Evolutionary conservation across 1,140 invertebrate genomes (phyloP).

Genomic region (Danaus plexippus): DNA sequence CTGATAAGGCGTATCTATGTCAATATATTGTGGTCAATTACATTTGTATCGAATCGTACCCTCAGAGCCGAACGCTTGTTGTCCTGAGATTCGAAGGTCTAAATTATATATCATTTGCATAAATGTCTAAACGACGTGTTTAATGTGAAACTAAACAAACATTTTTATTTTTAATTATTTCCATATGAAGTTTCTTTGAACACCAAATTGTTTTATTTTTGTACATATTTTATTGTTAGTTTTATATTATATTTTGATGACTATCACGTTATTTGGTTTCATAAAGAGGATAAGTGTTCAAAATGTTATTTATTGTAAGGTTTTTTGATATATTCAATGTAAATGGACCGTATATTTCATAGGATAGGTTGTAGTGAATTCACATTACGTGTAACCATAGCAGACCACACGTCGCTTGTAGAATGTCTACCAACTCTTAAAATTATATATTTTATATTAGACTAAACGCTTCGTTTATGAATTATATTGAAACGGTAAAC

Average conservation of each 20-base stretch:
- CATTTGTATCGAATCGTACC: constrained; percentile 39
- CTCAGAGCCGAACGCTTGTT: too few relatives aligned
- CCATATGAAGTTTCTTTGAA: neutral
- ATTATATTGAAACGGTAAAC: constrained; percentile 7
- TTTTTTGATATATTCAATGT: too few relatives aligned
- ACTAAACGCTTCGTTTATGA: constrained; percentile 24
- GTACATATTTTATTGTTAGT: neutral
- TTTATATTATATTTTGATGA: too few relatives aligned
- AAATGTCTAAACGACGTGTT: neutral
- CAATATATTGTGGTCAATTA: constrained; percentile 65
- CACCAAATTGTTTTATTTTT: neutral
- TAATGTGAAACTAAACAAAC: too few relatives aligned
- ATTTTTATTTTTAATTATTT: neutral
- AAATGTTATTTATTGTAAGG: too few relatives aligned
- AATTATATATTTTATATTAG: constrained; percentile 8
- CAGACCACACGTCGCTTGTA: constrained; percentile 2
- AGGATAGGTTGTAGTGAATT: too few relatives aligned
- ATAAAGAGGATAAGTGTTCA: too few relatives aligned
- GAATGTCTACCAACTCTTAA: constrained; percentile 6
- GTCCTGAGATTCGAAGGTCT: too few relatives aligned
- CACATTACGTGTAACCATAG: too few relatives aligned
- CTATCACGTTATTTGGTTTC: too few relatives aligned
- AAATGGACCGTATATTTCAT: too few relatives aligned
- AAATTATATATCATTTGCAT: neutral
- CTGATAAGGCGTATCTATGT: constrained; percentile 41